Evolutionary conservation across 2,113 vertebrate species (phyloP).

Genomic region (Erpornis zantholeuca): DNA sequence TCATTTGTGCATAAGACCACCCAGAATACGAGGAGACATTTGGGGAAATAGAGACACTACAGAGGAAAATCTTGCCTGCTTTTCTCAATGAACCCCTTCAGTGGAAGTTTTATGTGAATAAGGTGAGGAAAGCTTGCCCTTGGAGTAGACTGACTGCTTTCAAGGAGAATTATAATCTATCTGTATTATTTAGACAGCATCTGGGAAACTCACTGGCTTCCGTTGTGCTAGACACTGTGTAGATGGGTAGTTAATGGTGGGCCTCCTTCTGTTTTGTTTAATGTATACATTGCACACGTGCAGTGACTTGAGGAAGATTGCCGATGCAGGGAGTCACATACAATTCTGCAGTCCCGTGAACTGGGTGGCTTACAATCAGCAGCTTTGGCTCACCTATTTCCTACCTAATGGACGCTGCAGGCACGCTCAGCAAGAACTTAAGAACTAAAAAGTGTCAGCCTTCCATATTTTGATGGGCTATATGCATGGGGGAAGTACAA

Average conservation of each 20-base stretch:
- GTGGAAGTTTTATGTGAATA: not conserved
- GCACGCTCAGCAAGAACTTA: not conserved
- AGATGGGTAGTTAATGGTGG: constrained; percentile 32
- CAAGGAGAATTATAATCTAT: constrained; percentile 24
- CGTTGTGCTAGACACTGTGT: not conserved
- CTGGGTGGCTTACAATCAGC: not conserved
- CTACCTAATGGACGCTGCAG: not conserved
- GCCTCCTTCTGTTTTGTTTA: constrained; percentile 23
- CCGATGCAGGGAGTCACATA: not conserved
- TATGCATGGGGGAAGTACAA: not conserved
- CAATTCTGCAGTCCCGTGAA: not conserved
- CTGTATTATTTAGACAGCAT: not conserved
- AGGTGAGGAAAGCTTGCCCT: not conserved
- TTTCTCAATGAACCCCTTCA: not conserved
- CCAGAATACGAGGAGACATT: not conserved
- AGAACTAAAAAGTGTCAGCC: not conserved
- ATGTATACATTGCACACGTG: not conserved
- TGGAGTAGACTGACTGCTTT: not conserved
- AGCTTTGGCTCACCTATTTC: not conserved
- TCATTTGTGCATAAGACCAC: not conserved
- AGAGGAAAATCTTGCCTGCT: not conserved
- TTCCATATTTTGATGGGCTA: not conserved
- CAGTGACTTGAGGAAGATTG: not conserved
- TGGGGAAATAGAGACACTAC: not conserved
- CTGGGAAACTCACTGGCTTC: constrained; percentile 27